Evolutionary conservation across 2,797 vertebrate species (phyloP), one percentile per base, ranked within the genome.

Genomic region (Ibycter americanus): DNA sequence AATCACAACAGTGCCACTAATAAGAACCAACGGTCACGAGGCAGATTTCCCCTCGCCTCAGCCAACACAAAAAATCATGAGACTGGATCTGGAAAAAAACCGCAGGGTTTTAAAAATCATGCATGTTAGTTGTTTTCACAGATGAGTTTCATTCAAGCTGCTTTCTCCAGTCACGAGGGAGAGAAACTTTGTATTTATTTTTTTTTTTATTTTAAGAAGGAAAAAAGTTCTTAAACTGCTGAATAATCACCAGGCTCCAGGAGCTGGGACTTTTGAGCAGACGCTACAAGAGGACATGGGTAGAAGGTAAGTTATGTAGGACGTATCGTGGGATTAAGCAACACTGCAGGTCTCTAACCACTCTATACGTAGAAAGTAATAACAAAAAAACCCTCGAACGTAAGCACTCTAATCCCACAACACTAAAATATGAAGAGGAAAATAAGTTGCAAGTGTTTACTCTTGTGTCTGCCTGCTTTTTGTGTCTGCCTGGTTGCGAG

Each of bases 71-170:
- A 32, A 70, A 92, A 94, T 97, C 96, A 94, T 82, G 66, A 87
- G 96, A 89, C 96, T 95, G 86, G 86, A 80, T 90, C 26, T 96
- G 95, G 90, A 47, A 90, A 89, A 89, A 83, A 76, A 29, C 5
- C 80, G 42, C 90, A 16, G 62, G 51, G 72, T 59, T 95, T 93
- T 90, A 55, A 66, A 76, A 87, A 36, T 29, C 38, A 6, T 23
- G 83, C 9, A 0, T 68, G 70, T 76, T 70, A 62, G 88, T 82
- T 96, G 83, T 96, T 96, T 97, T 93, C 70, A 90, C 86, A 93
- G 95, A 90, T 56, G 90, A 93, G 77, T 70, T 90, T 94, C 8
- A 8, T 85, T 92, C 91, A 42, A 80, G 81, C n/a, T 8, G 81
- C 34, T 84, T 94, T 89, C 67, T 73, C 66, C 59, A 11, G 61